Percentiles rank a stretch among this genome's conserved stretches.
Conservation (phyloP, 2,888 invertebrate genomes). For the Allolobophora icterica region DNA sequence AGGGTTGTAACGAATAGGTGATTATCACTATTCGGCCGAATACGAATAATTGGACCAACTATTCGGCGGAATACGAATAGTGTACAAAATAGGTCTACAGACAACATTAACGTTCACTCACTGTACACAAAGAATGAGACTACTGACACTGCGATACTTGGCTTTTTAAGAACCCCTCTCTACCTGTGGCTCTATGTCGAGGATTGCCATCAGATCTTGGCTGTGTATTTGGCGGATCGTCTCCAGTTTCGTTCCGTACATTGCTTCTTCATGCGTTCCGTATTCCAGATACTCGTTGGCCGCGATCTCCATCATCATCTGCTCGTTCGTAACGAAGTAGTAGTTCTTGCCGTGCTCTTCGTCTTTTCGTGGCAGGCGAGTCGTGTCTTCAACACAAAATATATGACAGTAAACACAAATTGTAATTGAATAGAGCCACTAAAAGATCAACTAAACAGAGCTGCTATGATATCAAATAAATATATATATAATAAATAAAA, state of each 20-base stretch:
- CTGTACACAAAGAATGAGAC: too few species aligned
- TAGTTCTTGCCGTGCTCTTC: conserved; percentile 98
- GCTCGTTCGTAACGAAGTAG: conserved; percentile 96
- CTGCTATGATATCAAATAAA: too few species aligned
- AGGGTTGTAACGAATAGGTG: too few species aligned
- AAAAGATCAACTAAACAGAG: not conserved
- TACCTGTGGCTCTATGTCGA: conserved; percentile 91
- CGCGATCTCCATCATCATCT: conserved; percentile 99
- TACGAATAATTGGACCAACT: too few species aligned
- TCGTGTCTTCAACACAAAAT: conserved; percentile 78
- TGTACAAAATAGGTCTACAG: too few species aligned
- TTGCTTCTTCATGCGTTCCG: conserved; percentile 79
- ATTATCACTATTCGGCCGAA: too few species aligned
- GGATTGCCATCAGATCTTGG: conserved; percentile 93
- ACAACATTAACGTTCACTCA: too few species aligned
- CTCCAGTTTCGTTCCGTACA: conserved; percentile 98
- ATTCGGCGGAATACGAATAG: too few species aligned
- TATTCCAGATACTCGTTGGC: conserved; percentile 98
- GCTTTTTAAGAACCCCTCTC: too few species aligned
- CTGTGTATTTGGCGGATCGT: conserved; percentile 96
- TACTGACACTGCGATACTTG: too few species aligned
- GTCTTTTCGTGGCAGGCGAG: conserved; percentile 89
- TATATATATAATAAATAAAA: not conserved
- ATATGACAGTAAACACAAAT: not conserved
- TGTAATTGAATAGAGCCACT: not conserved